phyloP scores from a whole-genome alignment of 2,797 vertebrate genomes.

The Lagocephalus sceleratus region DNA sequence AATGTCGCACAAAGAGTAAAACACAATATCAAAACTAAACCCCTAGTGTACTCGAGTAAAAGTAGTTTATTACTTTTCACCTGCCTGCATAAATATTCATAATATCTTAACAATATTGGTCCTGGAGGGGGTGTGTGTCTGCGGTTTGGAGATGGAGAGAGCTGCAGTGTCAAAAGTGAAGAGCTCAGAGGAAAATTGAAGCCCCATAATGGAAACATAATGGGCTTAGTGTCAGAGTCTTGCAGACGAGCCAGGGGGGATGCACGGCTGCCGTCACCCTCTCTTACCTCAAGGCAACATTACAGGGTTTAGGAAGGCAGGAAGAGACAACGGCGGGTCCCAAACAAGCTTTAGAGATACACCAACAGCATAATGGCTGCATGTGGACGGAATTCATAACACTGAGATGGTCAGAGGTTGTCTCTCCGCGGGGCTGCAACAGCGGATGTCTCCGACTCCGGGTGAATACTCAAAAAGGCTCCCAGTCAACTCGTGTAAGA shows the following conservation, averaged over 20 bases:
- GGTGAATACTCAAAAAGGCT: conserved; percentile 61
- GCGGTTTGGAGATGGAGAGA: conserved; percentile 64
- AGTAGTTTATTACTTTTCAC: conserved; percentile 46
- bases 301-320: conserved; percentile 67
- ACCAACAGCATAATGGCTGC: conserved; percentile 65
- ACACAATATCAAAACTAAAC: conserved; percentile 34
- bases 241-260: conserved; percentile 65
- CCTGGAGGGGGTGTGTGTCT: conserved; percentile 37
- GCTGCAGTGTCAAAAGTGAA: conserved; percentile 76
- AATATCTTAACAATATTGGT: conserved; percentile 36
- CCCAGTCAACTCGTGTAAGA: conserved; percentile 25
- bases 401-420: conserved; percentile 38
- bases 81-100: conserved; percentile 61
- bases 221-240: conserved; percentile 81
- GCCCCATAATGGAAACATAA: conserved; percentile 82
- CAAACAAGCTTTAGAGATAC: conserved; percentile 70
- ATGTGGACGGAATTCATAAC: conserved; percentile 67
- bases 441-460: conserved; percentile 46
- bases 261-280: conserved; percentile 66
- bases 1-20: conserved; percentile 14
- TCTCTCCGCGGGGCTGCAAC: conserved; percentile 64
- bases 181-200: conserved; percentile 77
- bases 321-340: conserved; percentile 59
- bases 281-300: conserved; percentile 62
- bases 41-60: conserved; percentile 26